phyloP scores from a whole-genome alignment of 1,140 invertebrate genomes.

The Zaprionus davidi region DNA sequence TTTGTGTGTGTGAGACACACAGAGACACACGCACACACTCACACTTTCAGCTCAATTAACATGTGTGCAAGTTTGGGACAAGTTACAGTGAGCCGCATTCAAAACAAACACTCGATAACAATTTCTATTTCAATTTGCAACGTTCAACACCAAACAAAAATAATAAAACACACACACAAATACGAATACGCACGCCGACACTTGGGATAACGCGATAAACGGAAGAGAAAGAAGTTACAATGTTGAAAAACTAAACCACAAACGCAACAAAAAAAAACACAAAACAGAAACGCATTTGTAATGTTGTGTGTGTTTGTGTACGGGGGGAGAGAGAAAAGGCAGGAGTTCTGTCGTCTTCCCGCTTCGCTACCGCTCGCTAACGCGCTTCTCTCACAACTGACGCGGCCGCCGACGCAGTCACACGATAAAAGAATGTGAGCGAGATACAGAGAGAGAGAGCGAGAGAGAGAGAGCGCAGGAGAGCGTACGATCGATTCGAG shows the following conservation, averaged over 20 bases:
- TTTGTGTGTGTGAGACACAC: background rate
- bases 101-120: conserved; percentile 1
- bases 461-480: background rate
- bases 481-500: conserved; percentile 26
- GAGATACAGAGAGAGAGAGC: conserved; percentile 13
- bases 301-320: background rate
- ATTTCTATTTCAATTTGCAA: conserved; percentile 10
- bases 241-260: conserved; percentile 38
- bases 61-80: background rate
- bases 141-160: conserved; percentile 3
- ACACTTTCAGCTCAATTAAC: background rate
- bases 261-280: conserved; percentile 34
- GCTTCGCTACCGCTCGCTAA: conserved; percentile 43
- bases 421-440: conserved; percentile 37
- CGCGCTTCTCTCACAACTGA: conserved; percentile 53
- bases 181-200: background rate
- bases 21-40: background rate
- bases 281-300: conserved; percentile 36
- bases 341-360: conserved; percentile 36
- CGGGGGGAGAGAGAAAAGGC: background rate
- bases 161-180: conserved; percentile 14
- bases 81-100: conserved; percentile 1
- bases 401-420: conserved; percentile 38
- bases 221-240: conserved; percentile 16
- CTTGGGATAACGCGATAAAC: conserved; percentile 12